These are phyloP conservation scores for Homalodisca vitripennis DNA, from an alignment of 1,140 invertebrate species.

Conservation along the genomic window DNA sequence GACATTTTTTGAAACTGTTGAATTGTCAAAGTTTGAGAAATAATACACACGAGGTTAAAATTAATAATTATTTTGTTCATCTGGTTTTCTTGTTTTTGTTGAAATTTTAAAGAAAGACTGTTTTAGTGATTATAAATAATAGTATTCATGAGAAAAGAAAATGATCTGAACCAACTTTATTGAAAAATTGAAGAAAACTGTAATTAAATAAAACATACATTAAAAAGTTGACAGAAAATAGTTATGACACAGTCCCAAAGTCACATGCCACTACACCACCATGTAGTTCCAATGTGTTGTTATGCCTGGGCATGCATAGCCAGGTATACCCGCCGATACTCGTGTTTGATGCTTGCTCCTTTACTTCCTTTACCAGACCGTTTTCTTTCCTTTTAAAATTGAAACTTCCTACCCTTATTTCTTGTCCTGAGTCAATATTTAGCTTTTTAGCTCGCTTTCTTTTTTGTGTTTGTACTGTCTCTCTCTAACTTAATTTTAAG, in stretches of 20 bases:
- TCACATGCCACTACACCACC: neutral
- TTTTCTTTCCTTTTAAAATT: neutral
- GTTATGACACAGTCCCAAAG: neutral
- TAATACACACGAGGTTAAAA: too few relatives aligned
- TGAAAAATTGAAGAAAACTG: neutral
- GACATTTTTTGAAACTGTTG: too few relatives aligned
- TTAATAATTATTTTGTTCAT: too few relatives aligned
- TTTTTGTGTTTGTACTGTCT: neutral
- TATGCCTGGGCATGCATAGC: slow-evolving; percentile 17
- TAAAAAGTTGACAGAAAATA: neutral
- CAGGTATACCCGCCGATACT: slow-evolving; percentile 23
- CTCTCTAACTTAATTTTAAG: neutral
- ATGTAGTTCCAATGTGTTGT: neutral
- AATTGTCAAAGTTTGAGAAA: too few relatives aligned
- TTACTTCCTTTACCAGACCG: neutral
- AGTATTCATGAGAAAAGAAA: neutral
- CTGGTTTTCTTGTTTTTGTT: too few relatives aligned
- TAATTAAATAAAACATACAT: neutral
- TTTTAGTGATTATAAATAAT: neutral
- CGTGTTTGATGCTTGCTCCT: slow-evolving; percentile 11
- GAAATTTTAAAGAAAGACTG: too few relatives aligned
- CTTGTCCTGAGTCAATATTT: neutral
- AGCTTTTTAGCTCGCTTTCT: neutral
- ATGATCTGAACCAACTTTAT: neutral
- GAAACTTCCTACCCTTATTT: too few relatives aligned